A percentile compares a stretch with the other conserved stretches of the same genome.
phyloP scores from a whole-genome alignment of 2,797 vertebrate species.

The Otus scops region DNA sequence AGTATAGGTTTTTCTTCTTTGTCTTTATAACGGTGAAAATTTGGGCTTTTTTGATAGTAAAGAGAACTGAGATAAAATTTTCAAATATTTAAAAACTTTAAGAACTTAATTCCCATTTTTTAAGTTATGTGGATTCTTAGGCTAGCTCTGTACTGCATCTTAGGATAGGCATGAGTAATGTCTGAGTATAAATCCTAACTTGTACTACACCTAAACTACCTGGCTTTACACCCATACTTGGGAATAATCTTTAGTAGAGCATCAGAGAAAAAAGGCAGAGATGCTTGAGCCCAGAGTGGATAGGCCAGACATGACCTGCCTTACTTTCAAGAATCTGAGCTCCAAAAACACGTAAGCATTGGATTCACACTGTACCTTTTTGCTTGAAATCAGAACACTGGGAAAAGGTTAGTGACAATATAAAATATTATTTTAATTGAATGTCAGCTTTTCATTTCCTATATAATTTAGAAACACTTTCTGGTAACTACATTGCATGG shows the following conservation, averaged over 20 bases:
- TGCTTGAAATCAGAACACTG: not conserved
- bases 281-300: not conserved
- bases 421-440: not conserved
- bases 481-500: not conserved
- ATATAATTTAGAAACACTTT: not conserved
- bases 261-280: not conserved
- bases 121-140: not conserved
- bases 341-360: not conserved
- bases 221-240: not conserved
- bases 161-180: not conserved
- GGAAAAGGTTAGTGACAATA: not conserved
- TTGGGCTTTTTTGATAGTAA: accelerated
- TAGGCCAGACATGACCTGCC: not conserved
- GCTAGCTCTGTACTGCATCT: not conserved
- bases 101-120: not conserved
- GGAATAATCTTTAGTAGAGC: not conserved
- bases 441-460: not conserved
- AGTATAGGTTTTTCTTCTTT: not conserved
- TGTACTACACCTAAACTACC: not conserved
- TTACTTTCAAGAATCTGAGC: not conserved
- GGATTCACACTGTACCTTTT: not conserved
- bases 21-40: not conserved
- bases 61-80: not conserved
- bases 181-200: not conserved
- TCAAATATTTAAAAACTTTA: not conserved